phyloP scores from a whole-genome alignment of 1,140 invertebrate genomes.

The Lucilia sericata region DNA sequence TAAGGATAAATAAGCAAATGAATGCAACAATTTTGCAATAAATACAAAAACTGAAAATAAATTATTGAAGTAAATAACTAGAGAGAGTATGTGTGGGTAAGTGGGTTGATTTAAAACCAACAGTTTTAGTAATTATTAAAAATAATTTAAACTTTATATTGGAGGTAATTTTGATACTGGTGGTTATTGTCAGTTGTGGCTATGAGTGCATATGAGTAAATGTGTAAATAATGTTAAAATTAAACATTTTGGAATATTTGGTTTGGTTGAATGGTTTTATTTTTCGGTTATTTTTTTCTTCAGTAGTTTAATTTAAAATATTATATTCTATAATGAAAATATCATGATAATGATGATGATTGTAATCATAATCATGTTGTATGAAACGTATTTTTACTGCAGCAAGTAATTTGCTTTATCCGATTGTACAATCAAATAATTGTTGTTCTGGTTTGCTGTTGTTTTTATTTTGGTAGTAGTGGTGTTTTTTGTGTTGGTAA shows the following conservation, averaged over 20 bases:
- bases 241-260: neutral
- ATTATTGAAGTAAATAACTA: too few relatives aligned
- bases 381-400: neutral
- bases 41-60: too few relatives aligned
- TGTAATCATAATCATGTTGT: too few relatives aligned
- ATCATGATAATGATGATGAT: neutral
- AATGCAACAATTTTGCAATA: too few relatives aligned
- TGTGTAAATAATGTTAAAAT: neutral
- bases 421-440: neutral
- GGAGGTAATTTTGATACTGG: too few relatives aligned
- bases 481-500: neutral
- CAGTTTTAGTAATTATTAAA: neutral
- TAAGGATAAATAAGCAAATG: too few relatives aligned
- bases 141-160: neutral
- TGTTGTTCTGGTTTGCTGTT: neutral
- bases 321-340: neutral
- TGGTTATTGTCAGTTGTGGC: neutral
- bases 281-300: neutral
- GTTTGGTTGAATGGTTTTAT: neutral
- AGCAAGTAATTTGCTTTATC: conserved; percentile 28
- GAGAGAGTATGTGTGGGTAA: too few relatives aligned
- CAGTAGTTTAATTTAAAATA: neutral
- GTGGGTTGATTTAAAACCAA: neutral
- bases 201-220: neutral
- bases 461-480: neutral